Evolutionary conservation across 1,140 invertebrate genomes (phyloP).

Genomic region (Liolophura sinensis): DNA sequence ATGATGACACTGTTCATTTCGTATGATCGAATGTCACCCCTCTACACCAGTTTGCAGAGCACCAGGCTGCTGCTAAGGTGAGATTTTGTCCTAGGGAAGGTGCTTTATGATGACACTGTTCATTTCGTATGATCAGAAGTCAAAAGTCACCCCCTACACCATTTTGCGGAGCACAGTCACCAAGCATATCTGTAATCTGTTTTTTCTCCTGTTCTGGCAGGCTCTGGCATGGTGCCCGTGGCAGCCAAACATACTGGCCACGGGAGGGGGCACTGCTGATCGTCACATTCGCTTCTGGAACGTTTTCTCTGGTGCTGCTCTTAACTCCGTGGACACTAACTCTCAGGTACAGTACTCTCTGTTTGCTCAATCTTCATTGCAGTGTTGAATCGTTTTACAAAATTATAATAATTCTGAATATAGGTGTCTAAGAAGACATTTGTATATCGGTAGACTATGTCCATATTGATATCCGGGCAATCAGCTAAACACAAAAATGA

Average conservation of each 20-base stretch:
- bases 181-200: not conserved
- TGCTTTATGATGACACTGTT: too few relatives aligned
- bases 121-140: too few relatives aligned
- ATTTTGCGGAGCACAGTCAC: conserved; percentile 48
- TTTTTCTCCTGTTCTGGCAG: conserved; percentile 24
- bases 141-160: conserved; percentile 23
- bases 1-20: too few relatives aligned
- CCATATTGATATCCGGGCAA: too few relatives aligned
- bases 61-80: conserved; percentile 65
- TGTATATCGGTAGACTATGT: too few relatives aligned
- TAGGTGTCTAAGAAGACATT: too few relatives aligned
- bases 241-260: conserved; percentile 85
- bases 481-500: too few relatives aligned
- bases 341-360: conserved; percentile 77
- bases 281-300: conserved; percentile 85
- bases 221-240: conserved; percentile 96
- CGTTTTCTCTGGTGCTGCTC: conserved; percentile 76
- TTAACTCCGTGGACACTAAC: conserved; percentile 86
- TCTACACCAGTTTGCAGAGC: conserved; percentile 43
- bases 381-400: too few relatives aligned
- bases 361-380: too few relatives aligned
- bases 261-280: conserved; percentile 95
- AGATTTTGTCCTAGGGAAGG: too few relatives aligned
- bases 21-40: too few relatives aligned
- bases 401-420: too few relatives aligned